These are phyloP conservation scores for Rhinoraja longicauda DNA, from an alignment of 2,797 vertebrate genomes.

Conservation along the genomic window DNA sequence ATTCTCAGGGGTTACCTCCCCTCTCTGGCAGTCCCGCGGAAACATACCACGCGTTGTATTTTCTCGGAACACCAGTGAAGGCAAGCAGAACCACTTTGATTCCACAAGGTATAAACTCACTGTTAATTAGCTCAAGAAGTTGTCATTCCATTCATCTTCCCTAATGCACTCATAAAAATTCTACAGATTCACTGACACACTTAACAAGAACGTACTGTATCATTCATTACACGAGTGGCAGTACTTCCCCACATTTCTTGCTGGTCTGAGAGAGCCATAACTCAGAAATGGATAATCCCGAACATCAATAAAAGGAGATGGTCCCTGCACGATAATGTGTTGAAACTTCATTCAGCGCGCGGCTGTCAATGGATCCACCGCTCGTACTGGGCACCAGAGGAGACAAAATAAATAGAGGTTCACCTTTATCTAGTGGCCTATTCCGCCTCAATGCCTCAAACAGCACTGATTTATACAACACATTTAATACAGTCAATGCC, in stretches of 20 bases:
- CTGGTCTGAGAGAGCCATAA: conserved; percentile 7
- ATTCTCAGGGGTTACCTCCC: background rate
- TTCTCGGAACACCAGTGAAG: background rate
- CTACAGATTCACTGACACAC: conserved; percentile 18
- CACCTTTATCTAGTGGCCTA: background rate
- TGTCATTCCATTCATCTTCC: conserved; percentile 27
- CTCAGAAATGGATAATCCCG: background rate
- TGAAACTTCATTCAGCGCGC: background rate
- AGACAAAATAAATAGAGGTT: background rate
- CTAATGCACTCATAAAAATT: conserved; percentile 19
- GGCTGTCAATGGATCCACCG: background rate
- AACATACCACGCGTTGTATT: background rate
- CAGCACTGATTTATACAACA: background rate
- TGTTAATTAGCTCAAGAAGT: conserved; percentile 34
- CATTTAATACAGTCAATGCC: background rate
- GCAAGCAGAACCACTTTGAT: background rate
- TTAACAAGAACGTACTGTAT: background rate
- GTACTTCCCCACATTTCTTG: background rate
- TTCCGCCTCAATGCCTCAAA: background rate
- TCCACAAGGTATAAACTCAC: background rate
- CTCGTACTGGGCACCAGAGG: background rate
- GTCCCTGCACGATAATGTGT: background rate
- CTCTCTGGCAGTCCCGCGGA: background rate
- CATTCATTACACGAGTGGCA: background rate
- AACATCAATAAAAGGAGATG: background rate